Base-by-base conservation (phyloP, 2,888 invertebrate genomes). In the Drosophila neotestacea region DNA sequence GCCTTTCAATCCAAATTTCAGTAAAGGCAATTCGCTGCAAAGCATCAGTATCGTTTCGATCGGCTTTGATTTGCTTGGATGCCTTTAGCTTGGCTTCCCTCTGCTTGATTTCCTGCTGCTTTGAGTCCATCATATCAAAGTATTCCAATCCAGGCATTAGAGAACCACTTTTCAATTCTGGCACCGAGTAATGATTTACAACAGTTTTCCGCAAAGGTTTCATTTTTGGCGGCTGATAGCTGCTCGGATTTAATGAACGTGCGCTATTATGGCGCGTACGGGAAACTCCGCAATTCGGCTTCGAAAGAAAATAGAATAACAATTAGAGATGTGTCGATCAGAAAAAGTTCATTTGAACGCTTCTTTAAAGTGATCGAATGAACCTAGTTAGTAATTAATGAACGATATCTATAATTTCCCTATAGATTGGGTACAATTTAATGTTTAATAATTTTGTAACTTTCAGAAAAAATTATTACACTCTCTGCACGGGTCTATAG, bases 1-100 rank as follows among this genome's bases (percentile, higher is more conserved):
- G 85, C 0, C 34, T 39, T 6, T 63, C 69, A n/a, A 85, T 11
- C 82, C 82, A 85, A 46, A 69, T 67, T 30, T 79, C 55, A 3
- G 85, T 85, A 11, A 68, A 85, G 5, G 70, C 79, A 6, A 13
- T 36, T 16, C 72, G 79, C 11, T 67, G 70, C 41, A 52, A 4
- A 16, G 54, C 69, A 6, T 38, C 52, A 7, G 30, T 34, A 30
- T 38, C 4, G 6, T 34, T 27, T 6, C 27, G 4, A 13, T 44
- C n/a, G 10, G 1, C 7, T n/a, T 36, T 5, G n/a, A 27, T 51
- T 4, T n/a, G n/a, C 6, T n/a, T 32, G 11, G n/a, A 4, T 22
- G 27, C 13, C 0, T 0, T 5, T 7, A 28, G 6, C 6, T 28
- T 41, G 11, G 9, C 4, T 32, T n/a, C 11, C n/a, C 16, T 50